These are phyloP conservation scores for Takifugu flavidus DNA, from an alignment of 2,113 vertebrate genomes.

Conservation along the genomic window DNA sequence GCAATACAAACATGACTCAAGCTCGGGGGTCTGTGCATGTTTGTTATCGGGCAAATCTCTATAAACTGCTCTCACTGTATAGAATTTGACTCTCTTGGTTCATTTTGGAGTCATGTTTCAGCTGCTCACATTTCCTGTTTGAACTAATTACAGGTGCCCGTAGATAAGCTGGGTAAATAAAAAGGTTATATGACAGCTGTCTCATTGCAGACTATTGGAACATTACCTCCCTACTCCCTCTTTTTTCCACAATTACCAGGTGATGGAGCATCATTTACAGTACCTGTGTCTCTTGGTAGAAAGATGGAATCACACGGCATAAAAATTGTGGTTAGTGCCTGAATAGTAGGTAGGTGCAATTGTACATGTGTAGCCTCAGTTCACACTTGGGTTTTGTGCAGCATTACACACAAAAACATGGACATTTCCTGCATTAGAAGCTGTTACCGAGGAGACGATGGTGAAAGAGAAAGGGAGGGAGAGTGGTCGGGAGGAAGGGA, in stretches of 20 bases:
- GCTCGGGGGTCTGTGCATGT: neutral
- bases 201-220: neutral
- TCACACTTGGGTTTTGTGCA: too few species aligned
- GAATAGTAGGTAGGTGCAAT: too few species aligned
- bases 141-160: slow-evolving; percentile 3
- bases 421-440: slow-evolving; percentile 9
- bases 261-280: neutral
- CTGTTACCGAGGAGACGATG: slow-evolving; percentile 49
- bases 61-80: neutral
- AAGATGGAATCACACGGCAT: neutral
- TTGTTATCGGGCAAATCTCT: neutral
- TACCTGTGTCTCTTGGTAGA: neutral
- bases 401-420: neutral
- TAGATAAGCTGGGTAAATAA: slow-evolving; percentile 22
- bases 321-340: too few species aligned
- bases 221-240: neutral
- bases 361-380: too few species aligned
- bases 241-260: neutral
- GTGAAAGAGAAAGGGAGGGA: neutral
- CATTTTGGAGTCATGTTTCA: slow-evolving; percentile 17
- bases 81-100: neutral
- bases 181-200: slow-evolving; percentile 5
- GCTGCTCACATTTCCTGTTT: neutral
- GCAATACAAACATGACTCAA: neutral
- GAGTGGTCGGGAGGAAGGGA: neutral